Percentiles rank a stretch among this genome's conserved stretches.
Conservation (phyloP, 2,797 vertebrate species). For the Distichodus sexfasciatus region DNA sequence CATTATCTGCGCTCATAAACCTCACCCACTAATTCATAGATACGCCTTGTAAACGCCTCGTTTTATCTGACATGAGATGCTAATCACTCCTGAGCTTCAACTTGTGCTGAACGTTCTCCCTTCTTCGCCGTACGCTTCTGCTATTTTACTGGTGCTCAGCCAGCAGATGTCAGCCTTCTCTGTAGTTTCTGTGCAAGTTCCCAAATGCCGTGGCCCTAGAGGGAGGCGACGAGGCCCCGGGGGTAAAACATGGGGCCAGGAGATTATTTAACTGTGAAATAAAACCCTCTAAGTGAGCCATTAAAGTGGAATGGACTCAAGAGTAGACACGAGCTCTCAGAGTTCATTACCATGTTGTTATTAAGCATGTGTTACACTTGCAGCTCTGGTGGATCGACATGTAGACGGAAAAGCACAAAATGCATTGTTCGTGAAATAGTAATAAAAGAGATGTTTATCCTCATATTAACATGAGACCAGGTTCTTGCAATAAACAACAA, state of each 20-base stretch:
- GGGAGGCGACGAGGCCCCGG: conserved; percentile 44
- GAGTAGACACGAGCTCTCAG: conserved; percentile 15
- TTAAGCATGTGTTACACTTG: conserved; percentile 37
- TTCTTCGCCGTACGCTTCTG: conserved; percentile 8
- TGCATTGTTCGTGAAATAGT: neutral
- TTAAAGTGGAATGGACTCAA: conserved; percentile 33
- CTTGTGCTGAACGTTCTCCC: neutral
- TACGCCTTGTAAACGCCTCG: neutral
- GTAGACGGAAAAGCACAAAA: neutral
- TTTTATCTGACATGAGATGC: neutral
- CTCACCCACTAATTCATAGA: neutral
- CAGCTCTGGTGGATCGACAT: conserved; percentile 20
- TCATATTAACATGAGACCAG: too few relatives aligned
- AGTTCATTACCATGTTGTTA: conserved; percentile 47
- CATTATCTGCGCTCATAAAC: neutral
- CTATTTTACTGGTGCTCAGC: conserved; percentile 46
- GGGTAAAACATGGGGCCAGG: conserved; percentile 37
- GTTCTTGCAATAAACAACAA: too few relatives aligned
- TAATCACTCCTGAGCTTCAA: conserved; percentile 11
- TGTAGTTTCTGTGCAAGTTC: conserved; percentile 54
- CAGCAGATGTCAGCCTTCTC: conserved; percentile 78
- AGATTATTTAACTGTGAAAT: conserved; percentile 35
- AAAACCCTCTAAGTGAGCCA: conserved; percentile 38
- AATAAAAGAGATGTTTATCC: too few relatives aligned
- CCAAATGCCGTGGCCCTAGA: conserved; percentile 41